Base-by-base conservation (phyloP, 2,797 vertebrate genomes). In the Hyperoplus immaculatus region DNA sequence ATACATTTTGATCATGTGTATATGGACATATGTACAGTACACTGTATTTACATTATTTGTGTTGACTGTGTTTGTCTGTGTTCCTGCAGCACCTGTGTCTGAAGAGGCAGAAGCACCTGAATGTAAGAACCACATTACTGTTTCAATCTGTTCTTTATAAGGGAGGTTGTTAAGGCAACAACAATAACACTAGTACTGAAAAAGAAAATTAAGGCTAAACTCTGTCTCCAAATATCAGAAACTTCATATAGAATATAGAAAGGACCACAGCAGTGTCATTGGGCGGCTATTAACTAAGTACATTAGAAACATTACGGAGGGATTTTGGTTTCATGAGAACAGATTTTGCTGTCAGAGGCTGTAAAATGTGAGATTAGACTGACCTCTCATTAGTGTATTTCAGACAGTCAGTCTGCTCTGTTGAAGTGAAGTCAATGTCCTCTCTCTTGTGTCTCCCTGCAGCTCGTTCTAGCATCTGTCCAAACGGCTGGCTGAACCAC, bases 381-480 rank as follows among this genome's bases (percentile, higher is more conserved):
- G 12, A 51, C 0, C 42, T 49, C 1, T 50, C 15, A 8, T 41
- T 8, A 21, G 54, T 51, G 54, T 45, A 13, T 46, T 64, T 72
- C 18, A 36, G 18, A 49, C 9, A 42, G 36, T 51, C 4, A 54
- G 15, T 41, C 2, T 54, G 39, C 2, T 54, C 14, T 14, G 18
- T 8, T 72, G 38, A 36, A 53, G 14, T 12, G 21, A 50, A 46
- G n/a, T 21, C 36, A 29, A 3, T 56, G 12, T 53, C 50, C 7
- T 45, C 50, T 50, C 41, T 72, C 38, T 8, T 45, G 2, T 38
- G 9, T 61, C 65, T 43, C 21, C 38, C 43, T 68, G 21, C 14
- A 79, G 77, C 39, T 69, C 70, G 46, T 42, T 74, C n/a, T 29
- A 63, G 45, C 64, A 38, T 50, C 18, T 79, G 77, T 38, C 77